A percentile compares a stretch with the other conserved stretches of the same genome.
Evolutionary conservation across 2,113 vertebrate species (phyloP).

Genomic region (Vombatus ursinus): DNA sequence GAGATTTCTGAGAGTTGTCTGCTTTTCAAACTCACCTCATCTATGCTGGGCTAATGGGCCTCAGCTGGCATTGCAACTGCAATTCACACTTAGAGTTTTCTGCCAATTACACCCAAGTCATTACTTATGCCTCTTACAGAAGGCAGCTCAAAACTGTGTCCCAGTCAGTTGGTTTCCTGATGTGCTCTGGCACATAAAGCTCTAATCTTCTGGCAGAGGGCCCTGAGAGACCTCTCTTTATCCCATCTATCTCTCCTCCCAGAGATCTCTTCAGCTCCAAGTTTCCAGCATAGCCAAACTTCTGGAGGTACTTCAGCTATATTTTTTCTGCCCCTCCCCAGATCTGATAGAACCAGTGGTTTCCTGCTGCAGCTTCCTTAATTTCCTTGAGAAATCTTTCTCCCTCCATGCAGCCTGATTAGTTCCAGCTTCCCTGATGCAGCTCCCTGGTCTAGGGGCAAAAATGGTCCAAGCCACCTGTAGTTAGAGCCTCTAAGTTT

Average conservation of each 20-base stretch:
- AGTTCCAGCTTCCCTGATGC: neutral
- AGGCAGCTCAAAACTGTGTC: neutral
- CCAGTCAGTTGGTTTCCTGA: neutral
- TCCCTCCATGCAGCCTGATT: neutral
- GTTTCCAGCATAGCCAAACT: neutral
- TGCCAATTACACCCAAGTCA: constrained; percentile 1
- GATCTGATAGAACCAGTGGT: neutral
- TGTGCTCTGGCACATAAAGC: neutral
- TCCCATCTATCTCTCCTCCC: neutral
- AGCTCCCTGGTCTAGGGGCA: neutral
- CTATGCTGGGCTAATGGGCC: neutral
- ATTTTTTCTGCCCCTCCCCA: neutral
- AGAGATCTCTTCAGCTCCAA: neutral
- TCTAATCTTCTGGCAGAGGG: neutral
- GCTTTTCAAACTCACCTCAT: neutral
- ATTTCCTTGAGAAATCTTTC: neutral
- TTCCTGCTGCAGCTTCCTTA: neutral
- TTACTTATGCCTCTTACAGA: neutral
- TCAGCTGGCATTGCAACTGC: neutral
- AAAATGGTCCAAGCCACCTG: neutral
- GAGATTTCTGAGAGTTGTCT: neutral
- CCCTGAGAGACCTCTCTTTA: neutral
- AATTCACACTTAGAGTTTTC: neutral
- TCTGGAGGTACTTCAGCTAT: neutral
- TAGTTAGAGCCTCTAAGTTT: neutral